These are phyloP conservation scores for Anabas testudineus DNA, from an alignment of 2,797 vertebrate genomes.

Conservation along the genomic window DNA sequence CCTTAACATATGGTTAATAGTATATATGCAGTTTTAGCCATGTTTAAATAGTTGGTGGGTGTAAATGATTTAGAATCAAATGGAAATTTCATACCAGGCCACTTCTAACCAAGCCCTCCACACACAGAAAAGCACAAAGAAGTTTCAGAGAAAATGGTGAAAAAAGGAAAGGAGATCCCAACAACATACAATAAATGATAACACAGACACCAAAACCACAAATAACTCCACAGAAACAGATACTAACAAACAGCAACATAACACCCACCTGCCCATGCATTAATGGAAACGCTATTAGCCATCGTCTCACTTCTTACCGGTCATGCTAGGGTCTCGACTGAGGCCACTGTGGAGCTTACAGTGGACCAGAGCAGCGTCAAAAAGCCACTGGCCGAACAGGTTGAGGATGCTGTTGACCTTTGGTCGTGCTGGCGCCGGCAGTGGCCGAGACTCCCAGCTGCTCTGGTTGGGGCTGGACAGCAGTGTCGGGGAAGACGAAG, in stretches of 20 bases:
- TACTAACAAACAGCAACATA: conserved; percentile 63
- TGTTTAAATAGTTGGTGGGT: conserved; percentile 55
- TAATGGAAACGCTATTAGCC: conserved; percentile 29
- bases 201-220: conserved; percentile 57
- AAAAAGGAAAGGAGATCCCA: conserved; percentile 67
- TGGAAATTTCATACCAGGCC: conserved; percentile 68
- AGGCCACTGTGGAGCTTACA: conserved; percentile 97
- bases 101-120: conserved; percentile 79
- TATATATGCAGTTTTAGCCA: conserved; percentile 48
- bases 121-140: conserved; percentile 64
- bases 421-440: conserved; percentile 92
- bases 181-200: conserved; percentile 60
- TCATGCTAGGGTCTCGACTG: conserved; percentile 96
- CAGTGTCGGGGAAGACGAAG: conserved; percentile 90
- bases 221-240: conserved; percentile 62
- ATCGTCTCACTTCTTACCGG: conserved; percentile 86
- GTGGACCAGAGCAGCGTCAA: conserved; percentile 95
- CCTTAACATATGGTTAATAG: conserved; percentile 18
- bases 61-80: conserved; percentile 65
- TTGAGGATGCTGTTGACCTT: conserved; percentile 99
- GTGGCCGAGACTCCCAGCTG: conserved; percentile 92
- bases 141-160: conserved; percentile 68
- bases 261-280: conserved; percentile 77
- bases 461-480: conserved; percentile 96
- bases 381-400: conserved; percentile 97